Conservation (phyloP, 2,113 vertebrate genomes). For the Colaptes auratus region DNA sequence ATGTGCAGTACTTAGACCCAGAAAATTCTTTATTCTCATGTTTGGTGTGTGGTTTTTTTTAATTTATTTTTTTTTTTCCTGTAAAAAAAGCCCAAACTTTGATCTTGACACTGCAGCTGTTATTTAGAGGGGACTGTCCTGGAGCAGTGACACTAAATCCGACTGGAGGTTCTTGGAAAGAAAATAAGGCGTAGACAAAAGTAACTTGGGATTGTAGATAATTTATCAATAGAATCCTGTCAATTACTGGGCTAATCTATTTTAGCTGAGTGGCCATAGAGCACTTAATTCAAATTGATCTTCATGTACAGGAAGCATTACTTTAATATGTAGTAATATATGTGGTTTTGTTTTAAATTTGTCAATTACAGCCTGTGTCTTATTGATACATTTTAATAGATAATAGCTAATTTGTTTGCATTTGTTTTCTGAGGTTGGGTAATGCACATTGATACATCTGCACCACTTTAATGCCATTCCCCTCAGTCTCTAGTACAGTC, state of each 20-base stretch:
- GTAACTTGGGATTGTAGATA: not conserved
- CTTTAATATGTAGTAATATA: not conserved
- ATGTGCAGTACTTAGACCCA: not conserved
- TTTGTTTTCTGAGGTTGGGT: not conserved
- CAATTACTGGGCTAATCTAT: slow-evolving; percentile 21
- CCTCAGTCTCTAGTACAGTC: not conserved
- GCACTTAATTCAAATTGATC: slow-evolving; percentile 52
- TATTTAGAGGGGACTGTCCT: not conserved
- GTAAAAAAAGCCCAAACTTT: not conserved
- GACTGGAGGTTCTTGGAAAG: not conserved
- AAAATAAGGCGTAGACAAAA: not conserved
- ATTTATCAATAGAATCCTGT: not conserved
- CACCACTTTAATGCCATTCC: not conserved
- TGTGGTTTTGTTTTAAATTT: not conserved
- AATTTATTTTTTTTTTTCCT: not conserved
- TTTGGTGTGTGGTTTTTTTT: too few species aligned
- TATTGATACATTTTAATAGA: not conserved
- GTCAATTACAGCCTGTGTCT: not conserved
- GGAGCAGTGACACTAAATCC: not conserved
- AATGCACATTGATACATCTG: not conserved
- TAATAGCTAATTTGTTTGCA: not conserved
- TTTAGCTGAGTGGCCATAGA: not conserved
- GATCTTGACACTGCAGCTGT: not conserved
- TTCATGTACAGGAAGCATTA: slow-evolving; percentile 8
- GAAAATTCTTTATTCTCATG: not conserved